Base-by-base conservation (phyloP, 1,140 invertebrate genomes). In the Drosophila asahinai region DNA sequence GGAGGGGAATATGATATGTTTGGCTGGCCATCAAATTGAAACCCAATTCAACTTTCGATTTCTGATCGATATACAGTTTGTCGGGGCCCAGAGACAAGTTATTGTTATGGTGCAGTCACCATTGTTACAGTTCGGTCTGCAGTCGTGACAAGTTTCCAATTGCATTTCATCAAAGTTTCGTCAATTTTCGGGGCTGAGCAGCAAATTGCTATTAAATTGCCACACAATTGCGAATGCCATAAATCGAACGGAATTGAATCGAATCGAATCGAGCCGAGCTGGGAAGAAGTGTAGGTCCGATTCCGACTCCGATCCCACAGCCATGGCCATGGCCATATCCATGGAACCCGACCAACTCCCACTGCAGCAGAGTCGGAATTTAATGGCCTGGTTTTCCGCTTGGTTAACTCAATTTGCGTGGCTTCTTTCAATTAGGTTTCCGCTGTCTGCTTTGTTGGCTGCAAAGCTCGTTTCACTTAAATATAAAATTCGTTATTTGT, bases 351-450 rank as follows among this genome's bases (percentile, higher is more conserved):
- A 36, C 19, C 25, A 51, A 52, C 36, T 55, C 54, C 63, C 77
- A 66, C 79, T 63, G 43, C 71, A 57, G 40, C 14, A 36, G 51
- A 59, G 76, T 65, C 70, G 81, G 73, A 81, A 84, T 89, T 87
- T 87, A 87, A 87, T 87, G 81, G 84, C 75, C 84, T 87, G 84
- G 84, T 89, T 87, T 89, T 87, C 84, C 84, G 84, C 84, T 87
- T 87, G 84, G 84, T 87, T 87, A 87, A 89, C 84, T 87, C 84
- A 87, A 89, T 87, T 87, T 87, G 84, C 84, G 84, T 87, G 84
- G 77, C 84, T 89, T 81, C 81, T 89, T 87, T 87, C 84, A 87
- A 87, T 87, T 89, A 87, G 77, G 81, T 89, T 84, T 87, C 84
- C 84, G 84, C 71, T 78, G 51, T 70, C 51, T 82, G 19, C 65